Evolutionary conservation across 2,113 vertebrate genomes (phyloP).

Genomic region (Scortum barcoo): DNA sequence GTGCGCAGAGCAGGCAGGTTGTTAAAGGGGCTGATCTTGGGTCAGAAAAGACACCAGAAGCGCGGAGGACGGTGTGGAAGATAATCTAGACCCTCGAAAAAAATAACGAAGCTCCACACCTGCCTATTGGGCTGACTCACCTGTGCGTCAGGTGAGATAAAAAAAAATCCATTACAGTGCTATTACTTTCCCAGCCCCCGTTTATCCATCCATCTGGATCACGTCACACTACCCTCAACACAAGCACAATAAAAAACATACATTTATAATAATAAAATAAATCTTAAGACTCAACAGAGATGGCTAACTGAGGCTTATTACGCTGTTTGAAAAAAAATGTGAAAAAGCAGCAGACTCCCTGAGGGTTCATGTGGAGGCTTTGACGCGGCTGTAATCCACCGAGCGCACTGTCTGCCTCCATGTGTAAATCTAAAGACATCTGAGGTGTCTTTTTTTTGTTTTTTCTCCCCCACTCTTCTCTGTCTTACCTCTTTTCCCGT

Average conservation of each 20-base stretch:
- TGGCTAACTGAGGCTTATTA: neutral
- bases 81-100: neutral
- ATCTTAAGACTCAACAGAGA: neutral
- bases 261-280: neutral
- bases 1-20: conserved; percentile 52
- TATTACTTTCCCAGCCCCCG: neutral
- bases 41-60: conserved; percentile 25
- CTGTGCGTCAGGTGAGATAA: neutral
- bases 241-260: neutral
- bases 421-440: conserved; percentile 10
- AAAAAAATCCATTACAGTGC: neutral
- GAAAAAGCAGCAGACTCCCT: conserved; percentile 39
- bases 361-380: conserved; percentile 43
- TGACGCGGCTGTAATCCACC: conserved; percentile 47
- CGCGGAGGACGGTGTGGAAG: neutral
- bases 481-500: conserved; percentile 94
- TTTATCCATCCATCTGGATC: neutral
- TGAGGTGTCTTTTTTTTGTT: neutral
- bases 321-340: conserved; percentile 18
- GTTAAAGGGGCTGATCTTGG: conserved; percentile 31
- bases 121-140: neutral
- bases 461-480: neutral
- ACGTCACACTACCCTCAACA: neutral
- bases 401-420: conserved; percentile 24
- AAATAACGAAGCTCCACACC: neutral